These are phyloP conservation scores for Hypercompe scribonia DNA, from an alignment of 2,888 invertebrate genomes.

Conservation along the genomic window DNA sequence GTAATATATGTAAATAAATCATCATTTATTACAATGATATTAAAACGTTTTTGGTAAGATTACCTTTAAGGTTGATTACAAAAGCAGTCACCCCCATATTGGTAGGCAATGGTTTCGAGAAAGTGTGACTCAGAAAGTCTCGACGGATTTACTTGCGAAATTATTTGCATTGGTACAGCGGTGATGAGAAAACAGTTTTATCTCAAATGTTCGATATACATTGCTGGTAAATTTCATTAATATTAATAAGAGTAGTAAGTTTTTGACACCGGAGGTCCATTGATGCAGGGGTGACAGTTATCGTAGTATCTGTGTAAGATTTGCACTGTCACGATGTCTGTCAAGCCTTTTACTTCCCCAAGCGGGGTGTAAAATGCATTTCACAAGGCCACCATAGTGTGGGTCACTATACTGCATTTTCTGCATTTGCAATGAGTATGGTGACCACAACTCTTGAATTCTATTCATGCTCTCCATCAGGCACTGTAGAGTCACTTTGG, in stretches of 20 bases:
- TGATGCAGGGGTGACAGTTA: too few relatives aligned
- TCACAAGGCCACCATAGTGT: too few relatives aligned
- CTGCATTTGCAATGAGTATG: too few relatives aligned
- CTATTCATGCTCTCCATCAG: too few relatives aligned
- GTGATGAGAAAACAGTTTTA: neutral
- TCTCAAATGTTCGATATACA: slow-evolving; percentile 25
- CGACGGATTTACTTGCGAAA: slow-evolving; percentile 38
- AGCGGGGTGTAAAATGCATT: too few relatives aligned
- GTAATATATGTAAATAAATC: neutral
- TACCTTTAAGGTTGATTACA: slow-evolving; percentile 30
- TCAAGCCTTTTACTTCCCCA: too few relatives aligned
- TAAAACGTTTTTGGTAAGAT: neutral
- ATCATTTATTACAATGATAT: neutral
- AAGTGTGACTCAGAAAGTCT: slow-evolving; percentile 43
- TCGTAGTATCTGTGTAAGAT: too few relatives aligned
- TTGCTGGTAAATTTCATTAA: slow-evolving; percentile 25
- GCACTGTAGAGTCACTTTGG: too few relatives aligned
- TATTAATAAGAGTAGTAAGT: neutral
- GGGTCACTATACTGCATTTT: too few relatives aligned
- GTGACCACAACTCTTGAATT: too few relatives aligned
- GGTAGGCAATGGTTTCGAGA: slow-evolving; percentile 38
- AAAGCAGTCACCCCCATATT: slow-evolving; percentile 33
- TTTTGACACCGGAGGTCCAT: too few relatives aligned
- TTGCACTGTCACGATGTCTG: too few relatives aligned
- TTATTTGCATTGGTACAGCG: slow-evolving; percentile 14